Evolutionary conservation across 2,888 invertebrate genomes (phyloP), one percentile per base, ranked within the genome.

Genomic region (Luffia ferchaultella): DNA sequence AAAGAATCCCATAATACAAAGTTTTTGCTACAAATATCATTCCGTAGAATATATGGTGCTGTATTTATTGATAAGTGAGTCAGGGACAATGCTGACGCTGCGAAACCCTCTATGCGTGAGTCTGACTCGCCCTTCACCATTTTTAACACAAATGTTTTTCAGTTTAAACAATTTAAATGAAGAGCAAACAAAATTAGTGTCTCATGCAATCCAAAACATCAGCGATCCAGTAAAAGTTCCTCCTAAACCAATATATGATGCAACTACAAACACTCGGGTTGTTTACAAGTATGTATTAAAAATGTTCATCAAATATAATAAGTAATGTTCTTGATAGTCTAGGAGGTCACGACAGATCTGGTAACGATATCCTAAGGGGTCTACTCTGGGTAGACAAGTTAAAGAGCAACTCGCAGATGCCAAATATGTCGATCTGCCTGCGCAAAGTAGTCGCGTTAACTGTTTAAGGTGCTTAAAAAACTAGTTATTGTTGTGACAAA

Each of bases 171-270:
- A 76, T 53, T 62, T 82, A 20, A 79, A 65, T 48, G 67, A 73
- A 56, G 72, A 74, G 20, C 78, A 83, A 58, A 73, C 78, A 66
- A 76, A 76, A 55, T 72, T 80, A 64, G 80, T 82, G 1, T 76
- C 76, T 55, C 73, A 82, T 56, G 79, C 78, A 1, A 54, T 80
- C 46, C 77, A 77, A 51, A 74, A 78, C 56, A 76, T 78, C 9
- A 73, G 64, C 50, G 68, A 77, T 46, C 73, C 78, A 1, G 72
- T 75, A 46, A 73, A 71, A 55, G 60, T 63, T 45, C 61, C 64
- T n/a, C 65, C 64, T 1, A 70, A 78, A 43, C 76, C 76, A 0
- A 68, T 74, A 0, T 79, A 75, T 54, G 80, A 83, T 57, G 77
- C 80, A 2, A 69, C 70, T 20, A 75, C 80, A 18, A 80, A 79